A percentile compares a stretch with the other conserved stretches of the same genome.
Conservation (phyloP, 2,797 vertebrate genomes). For the Schizopygopsis malacanthus region DNA sequence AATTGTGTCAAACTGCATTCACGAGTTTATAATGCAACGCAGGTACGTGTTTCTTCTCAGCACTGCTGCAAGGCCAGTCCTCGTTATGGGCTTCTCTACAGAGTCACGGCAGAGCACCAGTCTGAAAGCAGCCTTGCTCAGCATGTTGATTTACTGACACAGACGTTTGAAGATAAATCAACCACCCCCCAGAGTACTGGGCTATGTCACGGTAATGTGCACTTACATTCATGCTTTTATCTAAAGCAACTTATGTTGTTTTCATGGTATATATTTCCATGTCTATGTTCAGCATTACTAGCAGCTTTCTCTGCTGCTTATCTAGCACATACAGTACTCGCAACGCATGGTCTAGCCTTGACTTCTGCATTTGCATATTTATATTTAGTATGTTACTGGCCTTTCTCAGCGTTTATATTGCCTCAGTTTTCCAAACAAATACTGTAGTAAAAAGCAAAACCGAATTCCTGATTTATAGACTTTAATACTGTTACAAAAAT, state of each 20-base stretch:
- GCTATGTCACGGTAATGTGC: neutral
- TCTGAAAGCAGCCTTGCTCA: neutral
- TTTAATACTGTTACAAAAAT: neutral
- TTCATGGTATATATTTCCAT: neutral
- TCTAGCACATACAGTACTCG: neutral
- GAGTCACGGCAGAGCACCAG: neutral
- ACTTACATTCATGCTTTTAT: neutral
- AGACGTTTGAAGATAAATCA: neutral
- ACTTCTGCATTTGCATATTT: neutral
- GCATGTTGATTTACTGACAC: neutral
- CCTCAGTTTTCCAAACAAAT: neutral
- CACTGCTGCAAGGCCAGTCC: neutral
- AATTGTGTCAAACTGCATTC: neutral
- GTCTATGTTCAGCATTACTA: neutral
- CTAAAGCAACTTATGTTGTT: neutral
- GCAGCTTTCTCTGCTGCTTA: neutral
- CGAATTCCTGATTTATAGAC: neutral
- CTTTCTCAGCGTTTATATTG: neutral
- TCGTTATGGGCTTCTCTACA: neutral
- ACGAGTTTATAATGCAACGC: neutral
- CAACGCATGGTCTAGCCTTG: neutral
- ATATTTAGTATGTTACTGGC: neutral
- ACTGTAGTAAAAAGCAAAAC: neutral
- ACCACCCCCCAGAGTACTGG: neutral
- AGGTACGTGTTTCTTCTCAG: neutral